Evolutionary conservation across 2,888 invertebrate genomes (phyloP).

Genomic region (Caenorhabditis wallacei): DNA sequence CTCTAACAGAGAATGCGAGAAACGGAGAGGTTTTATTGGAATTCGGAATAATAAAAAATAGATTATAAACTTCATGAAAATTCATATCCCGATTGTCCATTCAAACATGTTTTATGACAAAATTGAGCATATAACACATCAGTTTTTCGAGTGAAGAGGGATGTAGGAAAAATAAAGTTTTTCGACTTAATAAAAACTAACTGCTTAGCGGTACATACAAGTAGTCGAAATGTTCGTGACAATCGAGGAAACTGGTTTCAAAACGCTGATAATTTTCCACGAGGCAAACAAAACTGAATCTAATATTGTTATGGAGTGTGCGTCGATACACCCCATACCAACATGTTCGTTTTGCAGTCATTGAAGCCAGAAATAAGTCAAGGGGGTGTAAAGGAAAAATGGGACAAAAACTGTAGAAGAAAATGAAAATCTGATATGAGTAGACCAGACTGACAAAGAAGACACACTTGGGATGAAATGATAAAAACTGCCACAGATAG

Average conservation of each 20-base stretch:
- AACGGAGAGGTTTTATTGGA: not conserved
- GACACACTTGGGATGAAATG: slow-evolving; percentile 52
- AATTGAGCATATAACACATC: slow-evolving; percentile 19
- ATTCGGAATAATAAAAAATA: slow-evolving; percentile 2
- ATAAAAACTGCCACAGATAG: slow-evolving; percentile 57
- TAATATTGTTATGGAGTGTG: slow-evolving; percentile 53
- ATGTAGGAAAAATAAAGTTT: not conserved
- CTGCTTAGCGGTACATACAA: slow-evolving; percentile 30
- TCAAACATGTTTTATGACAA: slow-evolving; percentile 44
- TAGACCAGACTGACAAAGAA: slow-evolving; percentile 48
- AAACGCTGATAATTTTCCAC: slow-evolving; percentile 56
- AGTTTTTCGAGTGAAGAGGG: not conserved
- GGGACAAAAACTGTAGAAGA: slow-evolving; percentile 29
- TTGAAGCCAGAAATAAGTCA: slow-evolving; percentile 5
- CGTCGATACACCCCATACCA: slow-evolving; percentile 18
- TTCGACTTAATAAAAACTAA: slow-evolving; percentile 16
- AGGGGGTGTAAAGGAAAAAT: not conserved
- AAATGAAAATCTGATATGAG: slow-evolving; percentile 53
- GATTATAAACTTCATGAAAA: slow-evolving; percentile 34
- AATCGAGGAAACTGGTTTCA: slow-evolving; percentile 56
- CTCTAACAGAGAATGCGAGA: not conserved
- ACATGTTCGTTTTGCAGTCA: slow-evolving; percentile 40
- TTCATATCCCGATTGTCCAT: not conserved
- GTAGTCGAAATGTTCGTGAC: slow-evolving; percentile 37
- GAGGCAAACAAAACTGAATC: slow-evolving; percentile 57